A percentile compares a stretch with the other conserved stretches of the same genome.
phyloP scores from a whole-genome alignment of 2,113 vertebrate species.

The Epinephelus cyanopodus region DNA sequence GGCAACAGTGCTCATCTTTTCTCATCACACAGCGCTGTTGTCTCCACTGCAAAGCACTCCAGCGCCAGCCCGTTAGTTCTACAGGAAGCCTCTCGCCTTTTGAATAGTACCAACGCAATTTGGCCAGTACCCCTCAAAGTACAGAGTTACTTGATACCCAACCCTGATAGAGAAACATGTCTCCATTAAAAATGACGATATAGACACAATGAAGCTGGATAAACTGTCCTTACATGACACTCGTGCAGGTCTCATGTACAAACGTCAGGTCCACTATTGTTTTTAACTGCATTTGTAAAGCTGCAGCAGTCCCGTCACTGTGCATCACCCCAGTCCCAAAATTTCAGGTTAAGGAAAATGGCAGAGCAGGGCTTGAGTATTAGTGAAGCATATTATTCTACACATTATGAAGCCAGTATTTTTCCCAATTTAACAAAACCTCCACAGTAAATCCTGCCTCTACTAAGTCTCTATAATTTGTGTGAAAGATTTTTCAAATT shows the following conservation, averaged over 20 bases:
- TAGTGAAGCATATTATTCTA: not conserved
- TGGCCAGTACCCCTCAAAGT: too few species aligned
- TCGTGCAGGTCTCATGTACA: not conserved
- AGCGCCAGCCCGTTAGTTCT: too few species aligned
- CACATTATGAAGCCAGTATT: not conserved
- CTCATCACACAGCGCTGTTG: too few species aligned
- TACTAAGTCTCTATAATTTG: not conserved
- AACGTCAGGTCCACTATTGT: too few species aligned
- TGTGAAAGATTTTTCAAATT: not conserved
- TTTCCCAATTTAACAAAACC: not conserved
- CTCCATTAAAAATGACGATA: not conserved
- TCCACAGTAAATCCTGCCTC: not conserved
- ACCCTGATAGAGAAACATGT: too few species aligned
- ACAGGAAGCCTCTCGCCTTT: too few species aligned
- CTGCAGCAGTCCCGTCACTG: not conserved
- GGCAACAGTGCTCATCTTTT: too few species aligned
- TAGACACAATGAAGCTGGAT: not conserved
- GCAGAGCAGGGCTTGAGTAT: not conserved
- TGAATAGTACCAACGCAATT: too few species aligned
- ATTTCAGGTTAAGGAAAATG: not conserved
- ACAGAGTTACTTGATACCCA: too few species aligned
- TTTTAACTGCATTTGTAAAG: not conserved
- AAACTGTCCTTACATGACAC: not conserved
- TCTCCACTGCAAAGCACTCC: too few species aligned
- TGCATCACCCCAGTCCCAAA: not conserved